Base-by-base conservation (phyloP, 1,140 invertebrate genomes). In the Leptinotarsa defecta region DNA sequence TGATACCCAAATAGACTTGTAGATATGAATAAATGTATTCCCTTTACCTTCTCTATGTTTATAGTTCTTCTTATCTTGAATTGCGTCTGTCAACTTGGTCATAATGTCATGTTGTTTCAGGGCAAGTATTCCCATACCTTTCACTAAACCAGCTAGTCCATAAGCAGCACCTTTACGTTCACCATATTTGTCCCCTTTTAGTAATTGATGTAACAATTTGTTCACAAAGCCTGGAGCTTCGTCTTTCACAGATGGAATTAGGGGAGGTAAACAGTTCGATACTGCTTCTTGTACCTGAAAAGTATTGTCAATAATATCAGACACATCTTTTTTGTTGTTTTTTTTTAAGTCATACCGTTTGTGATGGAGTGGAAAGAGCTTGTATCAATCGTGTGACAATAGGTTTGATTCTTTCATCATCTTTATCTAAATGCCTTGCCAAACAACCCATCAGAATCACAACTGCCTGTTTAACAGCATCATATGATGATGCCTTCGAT, bases 61-160 rank as follows among this genome's bases (percentile, higher is more conserved):
- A 78, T 95, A 95, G 84, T 98, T 98, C 84, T 98, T 98, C 83
- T 99, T 99, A 85, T 99, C 95, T 85, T 98, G 96, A 81, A 99
- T 96, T 74, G 96, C 96, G 69, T 93, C 93, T 0, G 96, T 98
- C 34, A 99, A 87, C 73, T 94, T 96, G 1, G 92, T 94, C 95
- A 99, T 98, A 24, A 99, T 97, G 81, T 98, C 95, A 52, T 97
- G 88, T 83, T 99, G 96, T 84, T 99, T 99, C 13, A 99, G 86
- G 0, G 95, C 94, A 5, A 98, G 86, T 81, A 99, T 99, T 61
- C 98, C 98, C 83, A 99, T 92, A 1, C 98, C 98, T 86, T 98
- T 98, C 3, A 99, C 94, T 69, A 95, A 89, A 19, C 95, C 95
- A 5, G 95, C 95, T 52, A 96, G 89, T 3, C 95, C 95, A 84